Evolutionary conservation across 1,140 invertebrate species (phyloP).

Genomic region (Rhyacophila brunnea): DNA sequence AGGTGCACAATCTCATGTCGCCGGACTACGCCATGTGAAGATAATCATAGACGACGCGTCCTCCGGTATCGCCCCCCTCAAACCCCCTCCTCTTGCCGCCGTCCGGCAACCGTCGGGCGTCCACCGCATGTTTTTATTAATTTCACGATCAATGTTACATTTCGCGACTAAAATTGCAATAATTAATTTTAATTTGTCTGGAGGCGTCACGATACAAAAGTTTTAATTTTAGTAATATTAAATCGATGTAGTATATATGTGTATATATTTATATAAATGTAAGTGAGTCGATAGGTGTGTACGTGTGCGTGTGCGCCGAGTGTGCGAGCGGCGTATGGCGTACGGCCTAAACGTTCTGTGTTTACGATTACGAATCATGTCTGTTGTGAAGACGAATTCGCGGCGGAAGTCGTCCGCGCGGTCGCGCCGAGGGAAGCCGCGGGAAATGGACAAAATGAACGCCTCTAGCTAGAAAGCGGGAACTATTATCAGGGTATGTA

Average conservation of each 20-base stretch:
- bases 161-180: conserved; percentile 34
- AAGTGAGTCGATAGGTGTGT: conserved; percentile 30
- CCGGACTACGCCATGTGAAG: conserved; percentile 77
- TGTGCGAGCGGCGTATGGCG: background rate
- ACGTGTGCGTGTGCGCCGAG: conserved; percentile 1
- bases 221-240: conserved; percentile 27
- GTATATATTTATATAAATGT: conserved; percentile 34
- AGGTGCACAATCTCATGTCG: conserved; percentile 93
- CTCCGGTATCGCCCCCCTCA: conserved; percentile 35
- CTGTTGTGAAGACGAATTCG: conserved; percentile 26
- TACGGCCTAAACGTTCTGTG: conserved; percentile 21
- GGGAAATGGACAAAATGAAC: conserved; percentile 5
- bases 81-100: conserved; percentile 36
- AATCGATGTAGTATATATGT: conserved; percentile 36
- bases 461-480: conserved; percentile 20
- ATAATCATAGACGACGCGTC: conserved; percentile 55
- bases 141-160: conserved; percentile 13
- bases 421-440: conserved; percentile 6
- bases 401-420: conserved; percentile 1
- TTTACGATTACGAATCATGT: conserved; percentile 30
- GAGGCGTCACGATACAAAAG: conserved; percentile 23
- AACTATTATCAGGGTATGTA: conserved; percentile 36
- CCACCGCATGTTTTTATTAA: conserved; percentile 22
- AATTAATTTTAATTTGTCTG: conserved; percentile 33
- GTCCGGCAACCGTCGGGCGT: conserved; percentile 7